Evolutionary conservation across 2,113 vertebrate genomes (phyloP), one percentile per base, ranked within the genome.

Genomic region (Poeciliopsis turrubarensis): DNA sequence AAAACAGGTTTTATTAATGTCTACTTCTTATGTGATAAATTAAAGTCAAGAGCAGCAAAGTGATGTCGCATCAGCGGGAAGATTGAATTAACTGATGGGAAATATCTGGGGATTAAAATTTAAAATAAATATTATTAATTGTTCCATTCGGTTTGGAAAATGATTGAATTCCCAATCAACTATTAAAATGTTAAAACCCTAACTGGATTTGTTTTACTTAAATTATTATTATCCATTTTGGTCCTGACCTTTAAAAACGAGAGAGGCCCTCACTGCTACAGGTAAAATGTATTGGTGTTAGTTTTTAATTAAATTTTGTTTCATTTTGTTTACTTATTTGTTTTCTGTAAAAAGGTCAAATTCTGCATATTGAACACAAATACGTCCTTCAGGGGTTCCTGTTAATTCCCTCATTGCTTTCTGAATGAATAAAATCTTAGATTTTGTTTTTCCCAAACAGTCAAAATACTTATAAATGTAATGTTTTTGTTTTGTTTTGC

Each of bases 231-330:
- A 32, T 72, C 65, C 63, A 37, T 30, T 80, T 65, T 37, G 34
- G 72, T 79, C 79, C 22, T 22, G 11, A 79, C 31, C 37, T 5
- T 61, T 73, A 39, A 37, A 29, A 80, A 62, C 41, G 31, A 78
- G 15, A 34, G 64, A 69, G 19, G 26, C 34, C 27, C 26, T 47
- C 30, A 72, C 73, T 67, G 70, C 29, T 37, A 1, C 17, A 66
- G 19, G 39, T 61, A 60, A 57, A 26, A 31, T 32, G 15, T 41
- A 17, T 67, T 63, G 25, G 0, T 37, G 19, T 37, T 39, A 14
- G 39, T 22, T n/a, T 51, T 22, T 51, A 7, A 51, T 22, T 51
- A 7, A 19, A 51, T 25, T 22, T 51, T 51, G 19, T 22, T 22
- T 51, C 4, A 51, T 5, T 51, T 51, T 51, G 19, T 22, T 51